phyloP scores from a whole-genome alignment of 2,113 vertebrate species.

The Nothocercus nigrocapillus region DNA sequence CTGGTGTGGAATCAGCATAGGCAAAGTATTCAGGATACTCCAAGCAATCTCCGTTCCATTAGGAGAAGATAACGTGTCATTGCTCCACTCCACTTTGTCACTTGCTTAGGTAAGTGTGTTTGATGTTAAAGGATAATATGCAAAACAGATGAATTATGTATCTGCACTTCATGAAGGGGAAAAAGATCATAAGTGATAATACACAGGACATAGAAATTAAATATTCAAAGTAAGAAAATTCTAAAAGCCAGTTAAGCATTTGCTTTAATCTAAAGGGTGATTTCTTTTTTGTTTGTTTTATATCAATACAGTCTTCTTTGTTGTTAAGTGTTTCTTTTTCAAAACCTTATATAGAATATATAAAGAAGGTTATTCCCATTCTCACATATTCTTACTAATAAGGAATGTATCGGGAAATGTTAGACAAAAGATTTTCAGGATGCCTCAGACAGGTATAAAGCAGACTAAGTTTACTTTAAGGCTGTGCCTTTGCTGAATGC shows the following conservation, averaged over 20 bases:
- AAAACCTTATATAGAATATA: neutral
- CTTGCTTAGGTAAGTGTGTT: neutral
- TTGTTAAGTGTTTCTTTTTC: neutral
- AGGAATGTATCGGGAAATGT: neutral
- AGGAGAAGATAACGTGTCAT: neutral
- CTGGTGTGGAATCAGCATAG: neutral
- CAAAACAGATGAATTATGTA: neutral
- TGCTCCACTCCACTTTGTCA: neutral
- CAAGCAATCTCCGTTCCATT: neutral
- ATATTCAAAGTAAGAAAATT: neutral
- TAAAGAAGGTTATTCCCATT: neutral
- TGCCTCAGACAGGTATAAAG: neutral
- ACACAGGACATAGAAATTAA: neutral
- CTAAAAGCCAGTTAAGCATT: neutral
- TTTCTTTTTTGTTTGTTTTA: neutral
- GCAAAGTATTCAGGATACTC: neutral
- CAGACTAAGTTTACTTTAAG: neutral
- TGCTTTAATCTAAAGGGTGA: neutral
- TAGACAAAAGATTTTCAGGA: neutral
- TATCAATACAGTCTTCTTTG: rapidly evolving
- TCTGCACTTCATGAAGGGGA: neutral
- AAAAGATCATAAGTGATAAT: neutral
- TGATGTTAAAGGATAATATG: neutral
- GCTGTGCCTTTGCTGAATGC: neutral
- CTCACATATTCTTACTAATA: neutral